Evolutionary conservation across 2,888 invertebrate genomes (phyloP).

Genomic region (Drosophila basisetae): DNA sequence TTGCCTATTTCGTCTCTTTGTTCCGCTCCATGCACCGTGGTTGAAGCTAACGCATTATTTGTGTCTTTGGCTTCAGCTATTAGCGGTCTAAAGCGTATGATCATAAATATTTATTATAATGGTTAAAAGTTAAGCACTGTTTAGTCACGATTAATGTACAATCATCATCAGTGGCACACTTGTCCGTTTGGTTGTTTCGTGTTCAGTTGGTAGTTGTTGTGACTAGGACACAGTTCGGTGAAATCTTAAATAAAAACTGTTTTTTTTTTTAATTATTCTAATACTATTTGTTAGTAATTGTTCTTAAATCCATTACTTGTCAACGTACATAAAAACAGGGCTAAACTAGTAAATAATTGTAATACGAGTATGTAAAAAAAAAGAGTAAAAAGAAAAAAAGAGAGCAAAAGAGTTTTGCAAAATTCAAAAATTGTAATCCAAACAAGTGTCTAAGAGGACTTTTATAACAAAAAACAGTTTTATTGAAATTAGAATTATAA

Average conservation of each 20-base stretch:
- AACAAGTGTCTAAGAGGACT: too few species aligned
- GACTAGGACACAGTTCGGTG: not conserved
- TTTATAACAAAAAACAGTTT: too few species aligned
- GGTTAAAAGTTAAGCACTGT: not conserved
- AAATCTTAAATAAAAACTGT: not conserved
- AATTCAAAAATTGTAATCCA: not conserved
- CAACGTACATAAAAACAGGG: not conserved
- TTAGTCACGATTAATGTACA: not conserved
- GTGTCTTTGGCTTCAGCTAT: not conserved
- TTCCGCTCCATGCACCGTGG: slow-evolving; percentile 61
- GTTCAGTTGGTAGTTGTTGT: not conserved
- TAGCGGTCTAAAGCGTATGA: not conserved
- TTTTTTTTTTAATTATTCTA: not conserved
- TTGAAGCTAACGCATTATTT: slow-evolving; percentile 18
- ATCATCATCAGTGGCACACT: not conserved
- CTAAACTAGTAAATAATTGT: not conserved
- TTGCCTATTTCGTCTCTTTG: slow-evolving; percentile 46
- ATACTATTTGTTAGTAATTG: not conserved
- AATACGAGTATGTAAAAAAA: not conserved
- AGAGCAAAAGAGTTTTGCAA: not conserved
- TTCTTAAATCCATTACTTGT: not conserved
- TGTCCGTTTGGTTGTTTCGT: not conserved
- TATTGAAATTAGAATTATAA: too few species aligned
- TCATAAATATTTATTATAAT: slow-evolving; percentile 15
- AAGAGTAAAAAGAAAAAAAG: too few species aligned